Evolutionary conservation across 35 echinoderm and acorn worm genomes (phyloP), one percentile per base, ranked within the genome.

Genomic region (Hemicentrotus pulcherrimus): DNA sequence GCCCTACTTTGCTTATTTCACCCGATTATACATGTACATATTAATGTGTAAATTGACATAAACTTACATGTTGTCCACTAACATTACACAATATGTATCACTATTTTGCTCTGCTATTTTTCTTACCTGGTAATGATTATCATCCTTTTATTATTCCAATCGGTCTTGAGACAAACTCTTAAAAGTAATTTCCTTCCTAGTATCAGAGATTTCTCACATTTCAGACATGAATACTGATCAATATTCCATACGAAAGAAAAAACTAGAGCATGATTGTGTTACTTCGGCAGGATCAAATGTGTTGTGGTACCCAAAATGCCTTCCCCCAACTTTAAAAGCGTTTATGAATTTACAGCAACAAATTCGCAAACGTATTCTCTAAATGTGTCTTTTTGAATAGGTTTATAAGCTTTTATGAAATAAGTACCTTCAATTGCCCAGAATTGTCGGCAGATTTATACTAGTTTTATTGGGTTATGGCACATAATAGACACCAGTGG

Each of bases 381-480:
- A 78, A 78, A 18, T 78, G 65, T 78, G 19, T 78, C 65, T 78
- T 78, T 55, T 78, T 78, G 18, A 78, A 78, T 7, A 78, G 65
- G 65, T 78, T 78, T 78, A 78, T 78, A 78, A 78, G 65, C 65
- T 78, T 78, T 78, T 78, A 78, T 78, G 65, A 78, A 78, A 78
- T 78, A 78, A 78, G 65, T 78, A 78, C 65, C 65, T 22, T 78
- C 65, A 78, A 78, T 78, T 78, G 65, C 65, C 65, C 65, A 78
- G 65, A 78, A 8, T 78, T 78, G 65, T n/a, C 65, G 65, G 65
- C 65, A 24, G 65, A 78, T 78, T 78, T 78, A 78, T 78, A 78
- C 65, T 28, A n/a, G 65, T 78, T 78, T 78, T 78, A 78, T 78
- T 78, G 65, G 65, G 65, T 78, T 78, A 78, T 78, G 65, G 65